Evolutionary conservation across 2,797 vertebrate genomes (phyloP), one percentile per base, ranked within the genome.

Genomic region (Urosaurus nigricauda): DNA sequence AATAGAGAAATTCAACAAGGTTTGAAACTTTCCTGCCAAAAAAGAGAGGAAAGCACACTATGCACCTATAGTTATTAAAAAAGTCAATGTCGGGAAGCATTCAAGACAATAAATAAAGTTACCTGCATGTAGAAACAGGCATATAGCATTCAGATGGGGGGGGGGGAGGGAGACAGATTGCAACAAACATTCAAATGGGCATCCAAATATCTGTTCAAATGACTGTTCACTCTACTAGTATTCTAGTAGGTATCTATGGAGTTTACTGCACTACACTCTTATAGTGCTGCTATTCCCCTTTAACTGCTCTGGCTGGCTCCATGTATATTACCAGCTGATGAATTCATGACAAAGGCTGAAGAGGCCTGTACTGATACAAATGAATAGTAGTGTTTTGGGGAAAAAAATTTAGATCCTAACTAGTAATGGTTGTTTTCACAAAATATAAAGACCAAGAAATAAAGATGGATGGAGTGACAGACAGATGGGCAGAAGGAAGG

Each of bases 361-460:
- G 12, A 43, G 2, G 19, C 21, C 35, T 24, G 24, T 21, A 1
- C 11, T 32, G 17, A 3, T 70, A 26, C 8, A 51, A 85, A 0
- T 58, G 14, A 58, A 53, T 24, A 24, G 24, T 37, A 19, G 2
- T 73, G 19, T 1, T 53, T 51, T 71, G 53, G 24, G 11, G 32
- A 51, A 35, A 47, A 71, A 68, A 12, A 1, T 26, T 17, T 83
- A 43, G 16, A 51, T 70, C 63, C 5, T 58, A 70, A 74, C 40
- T 35, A 13, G 51, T 35, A 84, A 74, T 16, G 0, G 16, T 14
- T 87, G 9, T 8, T 51, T 19, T 63, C 29, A 12, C 35, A 43
- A 19, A 89, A 89, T 91, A 17, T 84, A 21, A 90, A 80, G 6
- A 4, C 0, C n/a, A 51, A 77, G 79, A 5, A 74, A 77, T 58